Conservation (phyloP, 2,888 invertebrate species). For the Parthenolecanium corni region DNA sequence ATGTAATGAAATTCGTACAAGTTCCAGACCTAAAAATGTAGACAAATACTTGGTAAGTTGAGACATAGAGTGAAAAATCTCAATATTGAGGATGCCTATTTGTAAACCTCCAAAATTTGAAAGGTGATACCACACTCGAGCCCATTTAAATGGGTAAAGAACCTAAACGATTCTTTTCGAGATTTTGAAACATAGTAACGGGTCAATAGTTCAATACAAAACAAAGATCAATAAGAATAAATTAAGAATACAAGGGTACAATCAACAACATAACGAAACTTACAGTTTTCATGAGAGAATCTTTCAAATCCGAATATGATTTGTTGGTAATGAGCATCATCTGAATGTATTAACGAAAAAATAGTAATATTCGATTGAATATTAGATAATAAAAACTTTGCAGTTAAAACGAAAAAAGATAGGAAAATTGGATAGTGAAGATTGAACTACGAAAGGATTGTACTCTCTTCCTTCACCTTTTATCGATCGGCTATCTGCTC, state of each 20-base stretch:
- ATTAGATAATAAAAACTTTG: no score
- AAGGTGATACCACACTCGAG: no score
- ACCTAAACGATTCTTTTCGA: no score
- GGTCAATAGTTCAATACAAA: background rate
- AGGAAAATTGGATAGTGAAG: no score
- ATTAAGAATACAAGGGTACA: no score
- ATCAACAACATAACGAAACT: background rate
- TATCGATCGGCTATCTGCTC: no score
- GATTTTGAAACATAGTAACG: background rate
- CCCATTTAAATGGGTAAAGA: no score
- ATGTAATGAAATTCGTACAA: conserved; percentile 31
- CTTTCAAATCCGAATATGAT: conserved; percentile 26
- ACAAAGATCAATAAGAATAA: background rate
- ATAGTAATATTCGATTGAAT: no score
- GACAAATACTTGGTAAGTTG: background rate
- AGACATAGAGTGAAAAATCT: background rate
- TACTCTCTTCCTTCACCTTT: no score
- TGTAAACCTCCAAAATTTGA: background rate
- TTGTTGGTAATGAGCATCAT: conserved; percentile 24
- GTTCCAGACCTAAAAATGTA: conserved; percentile 29
- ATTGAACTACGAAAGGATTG: no score
- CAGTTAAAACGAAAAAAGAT: no score
- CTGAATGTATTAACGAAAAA: background rate
- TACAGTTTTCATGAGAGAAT: conserved; percentile 26
- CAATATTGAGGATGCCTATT: background rate